Evolutionary conservation across 2,888 invertebrate species (phyloP).

Genomic region (Cyclophora punctaria): DNA sequence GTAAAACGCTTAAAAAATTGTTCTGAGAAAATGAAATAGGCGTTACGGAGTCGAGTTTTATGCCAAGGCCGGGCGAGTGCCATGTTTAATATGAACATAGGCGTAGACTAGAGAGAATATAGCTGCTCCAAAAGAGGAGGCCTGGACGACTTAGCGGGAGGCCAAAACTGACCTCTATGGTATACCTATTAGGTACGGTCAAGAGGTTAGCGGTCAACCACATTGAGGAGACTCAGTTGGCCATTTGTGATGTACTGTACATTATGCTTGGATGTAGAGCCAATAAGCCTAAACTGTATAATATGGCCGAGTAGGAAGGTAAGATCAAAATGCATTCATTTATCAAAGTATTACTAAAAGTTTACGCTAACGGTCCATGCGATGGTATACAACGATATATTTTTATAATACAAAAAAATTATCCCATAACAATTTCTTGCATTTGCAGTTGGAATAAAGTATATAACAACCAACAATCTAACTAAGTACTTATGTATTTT

Average conservation of each 20-base stretch:
- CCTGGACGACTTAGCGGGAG: conserved; percentile 45
- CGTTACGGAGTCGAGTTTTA: conserved; percentile 7
- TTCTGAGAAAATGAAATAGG: conserved; percentile 5
- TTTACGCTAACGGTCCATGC: too few species aligned
- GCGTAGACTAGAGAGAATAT: conserved; percentile 19
- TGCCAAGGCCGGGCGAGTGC: conserved; percentile 15
- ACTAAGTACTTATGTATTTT: too few species aligned
- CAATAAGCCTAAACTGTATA: neutral
- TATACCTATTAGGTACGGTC: neutral
- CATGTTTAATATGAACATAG: conserved; percentile 19
- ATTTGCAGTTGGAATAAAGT: too few species aligned
- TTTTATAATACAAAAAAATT: too few species aligned
- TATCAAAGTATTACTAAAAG: too few species aligned
- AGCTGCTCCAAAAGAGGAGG: conserved; percentile 42
- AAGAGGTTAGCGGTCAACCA: too few species aligned
- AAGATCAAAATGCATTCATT: neutral
- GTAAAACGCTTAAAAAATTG: too few species aligned
- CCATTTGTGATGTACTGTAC: conserved; percentile 5
- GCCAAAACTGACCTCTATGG: conserved; percentile 40
- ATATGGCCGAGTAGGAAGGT: conserved; percentile 10
- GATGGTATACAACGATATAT: too few species aligned
- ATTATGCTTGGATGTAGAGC: neutral
- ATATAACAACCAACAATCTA: too few species aligned
- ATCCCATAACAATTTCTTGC: too few species aligned
- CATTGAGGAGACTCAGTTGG: too few species aligned